Conservation (phyloP, 1,140 invertebrate genomes). For the Ceratina australensis region DNA sequence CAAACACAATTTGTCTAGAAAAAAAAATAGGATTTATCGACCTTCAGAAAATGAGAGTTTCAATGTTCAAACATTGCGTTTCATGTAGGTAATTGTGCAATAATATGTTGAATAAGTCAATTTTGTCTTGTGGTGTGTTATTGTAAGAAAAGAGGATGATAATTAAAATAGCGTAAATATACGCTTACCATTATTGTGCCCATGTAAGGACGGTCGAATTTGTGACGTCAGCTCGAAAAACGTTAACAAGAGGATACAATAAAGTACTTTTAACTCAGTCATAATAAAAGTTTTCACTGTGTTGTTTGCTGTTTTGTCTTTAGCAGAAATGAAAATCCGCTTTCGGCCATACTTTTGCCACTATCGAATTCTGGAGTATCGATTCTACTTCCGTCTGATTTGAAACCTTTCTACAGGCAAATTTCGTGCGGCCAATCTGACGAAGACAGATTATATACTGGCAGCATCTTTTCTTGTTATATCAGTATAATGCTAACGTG, state of each 20-base stretch:
- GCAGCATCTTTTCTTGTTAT: conserved; percentile 27
- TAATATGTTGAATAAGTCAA: too few relatives aligned
- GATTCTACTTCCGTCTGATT: conserved; percentile 54
- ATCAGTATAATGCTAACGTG: conserved; percentile 7
- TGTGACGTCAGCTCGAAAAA: conserved; percentile 72
- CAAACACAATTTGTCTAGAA: not conserved
- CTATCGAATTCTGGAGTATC: conserved; percentile 62
- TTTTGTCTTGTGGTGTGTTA: conserved; percentile 4
- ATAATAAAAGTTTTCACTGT: conserved; percentile 72
- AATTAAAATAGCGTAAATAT: conserved; percentile 39
- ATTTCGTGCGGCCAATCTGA: conserved; percentile 27
- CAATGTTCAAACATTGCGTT: not conserved
- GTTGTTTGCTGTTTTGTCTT: conserved; percentile 63
- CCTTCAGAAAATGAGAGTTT: not conserved
- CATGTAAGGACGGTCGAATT: conserved; percentile 75
- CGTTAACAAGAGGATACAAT: conserved; percentile 74
- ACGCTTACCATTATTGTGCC: conserved; percentile 77
- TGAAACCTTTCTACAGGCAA: conserved; percentile 32
- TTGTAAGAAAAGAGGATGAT: not conserved
- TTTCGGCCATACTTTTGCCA: conserved; percentile 68
- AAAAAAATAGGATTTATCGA: conserved; percentile 1
- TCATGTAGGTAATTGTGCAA: not conserved
- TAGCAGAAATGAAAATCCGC: conserved; percentile 68
- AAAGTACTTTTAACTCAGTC: conserved; percentile 73
- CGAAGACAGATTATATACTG: conserved; percentile 25